Evolutionary conservation across 2,113 vertebrate species (phyloP), one percentile per base, ranked within the genome.

Genomic region (Albula glossodonta): DNA sequence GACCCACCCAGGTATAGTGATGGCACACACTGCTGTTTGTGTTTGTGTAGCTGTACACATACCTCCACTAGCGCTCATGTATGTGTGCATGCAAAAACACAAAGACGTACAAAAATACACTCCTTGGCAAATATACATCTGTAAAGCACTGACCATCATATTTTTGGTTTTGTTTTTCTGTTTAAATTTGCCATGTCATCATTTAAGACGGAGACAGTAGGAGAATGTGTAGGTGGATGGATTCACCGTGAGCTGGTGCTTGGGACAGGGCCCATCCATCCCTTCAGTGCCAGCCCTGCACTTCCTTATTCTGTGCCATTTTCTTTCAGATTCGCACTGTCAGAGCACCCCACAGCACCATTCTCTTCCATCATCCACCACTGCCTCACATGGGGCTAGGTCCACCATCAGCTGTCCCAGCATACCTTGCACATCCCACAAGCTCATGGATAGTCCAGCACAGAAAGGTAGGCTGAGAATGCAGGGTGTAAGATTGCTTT

Each of bases 361-460:
- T 87, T 93, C 96, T 86, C 89, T 90, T 78, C 88, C 93, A 89
- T 91, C 95, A 86, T 91, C 93, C 83, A 60, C 90, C 88, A 86
- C 91, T 85, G 93, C 93, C 2, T 93, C 94, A 87, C 94, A 93
- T 86, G 90, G 88, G 86, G 79, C 88, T 90, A 92, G 89, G 87
- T 92, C 93, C 66, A 92, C 92, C 85, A 92, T 89, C 89, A 92
- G 91, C 89, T 93, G 88, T 88, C 92, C 89, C 91, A 95, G 88
- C 92, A 93, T 94, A 90, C 94, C 95, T 19, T 90, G 93, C 91
- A 92, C 93, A 52, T 94, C 93, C 78, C 94, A 80, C 25, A 85
- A 51, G 70, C 87, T 90, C 49, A 83, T 86, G 82, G 95, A 93
- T 83, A 78, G 57, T 89, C 93, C 91, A 63, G 81, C 50, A 49